Evolutionary conservation across 2,888 invertebrate genomes (phyloP).

Genomic region (Trissoscelio sp.): DNA sequence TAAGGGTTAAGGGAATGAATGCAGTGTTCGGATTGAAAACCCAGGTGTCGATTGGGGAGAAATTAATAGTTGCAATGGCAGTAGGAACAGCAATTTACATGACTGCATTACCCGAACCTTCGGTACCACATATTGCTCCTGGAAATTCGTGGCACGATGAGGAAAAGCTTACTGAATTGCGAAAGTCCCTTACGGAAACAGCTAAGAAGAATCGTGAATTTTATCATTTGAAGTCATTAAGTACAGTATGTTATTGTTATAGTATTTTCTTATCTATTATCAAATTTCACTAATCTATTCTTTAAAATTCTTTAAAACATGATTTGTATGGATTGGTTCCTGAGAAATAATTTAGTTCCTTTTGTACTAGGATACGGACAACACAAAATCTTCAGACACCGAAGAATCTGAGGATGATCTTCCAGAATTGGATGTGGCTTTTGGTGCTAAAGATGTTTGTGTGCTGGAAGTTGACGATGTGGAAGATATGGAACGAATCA

Average conservation of each 20-base stretch:
- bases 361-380: slow-evolving; percentile 80
- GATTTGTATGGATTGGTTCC: too few species aligned
- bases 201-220: slow-evolving; percentile 89
- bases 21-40: slow-evolving; percentile 94
- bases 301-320: too few species aligned
- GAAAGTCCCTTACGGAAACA: slow-evolving; percentile 88
- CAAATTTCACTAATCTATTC: too few species aligned
- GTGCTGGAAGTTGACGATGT: slow-evolving; percentile 80
- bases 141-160: slow-evolving; percentile 87
- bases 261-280: not conserved
- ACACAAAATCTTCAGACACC: slow-evolving; percentile 85
- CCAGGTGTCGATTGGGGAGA: slow-evolving; percentile 91
- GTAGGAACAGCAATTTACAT: slow-evolving; percentile 94
- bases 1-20: slow-evolving; percentile 97
- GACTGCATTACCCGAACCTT: slow-evolving; percentile 90
- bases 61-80: slow-evolving; percentile 93
- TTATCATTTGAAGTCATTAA: slow-evolving; percentile 85
- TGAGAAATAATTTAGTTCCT: too few species aligned
- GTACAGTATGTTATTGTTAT: slow-evolving; percentile 75
- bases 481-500: slow-evolving; percentile 91
- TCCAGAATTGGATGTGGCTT: slow-evolving; percentile 88
- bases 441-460: slow-evolving; percentile 91
- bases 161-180: slow-evolving; percentile 87
- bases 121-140: slow-evolving; percentile 89
- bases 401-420: slow-evolving; percentile 88